Evolutionary conservation across 2,113 vertebrate species (phyloP).

Genomic region (Pseudolaguvia tuberculata): DNA sequence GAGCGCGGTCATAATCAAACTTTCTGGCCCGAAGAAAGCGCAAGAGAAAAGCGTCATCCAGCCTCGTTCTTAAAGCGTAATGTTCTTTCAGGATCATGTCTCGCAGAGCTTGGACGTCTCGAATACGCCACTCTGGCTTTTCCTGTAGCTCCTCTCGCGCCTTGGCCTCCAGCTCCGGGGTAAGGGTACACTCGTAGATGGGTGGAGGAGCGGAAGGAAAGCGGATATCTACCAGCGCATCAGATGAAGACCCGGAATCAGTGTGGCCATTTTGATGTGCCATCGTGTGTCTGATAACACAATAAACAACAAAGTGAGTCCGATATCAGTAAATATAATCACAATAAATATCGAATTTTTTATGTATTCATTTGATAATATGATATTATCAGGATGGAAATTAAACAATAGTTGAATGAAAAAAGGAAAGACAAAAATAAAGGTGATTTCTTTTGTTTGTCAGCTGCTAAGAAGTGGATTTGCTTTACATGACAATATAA

Average conservation of each 20-base stretch:
- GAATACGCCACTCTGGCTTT: slow-evolving; percentile 93
- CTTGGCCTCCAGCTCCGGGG: slow-evolving; percentile 84
- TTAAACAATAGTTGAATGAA: not conserved
- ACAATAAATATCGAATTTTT: not conserved
- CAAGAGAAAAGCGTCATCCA: slow-evolving; percentile 89
- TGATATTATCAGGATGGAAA: not conserved
- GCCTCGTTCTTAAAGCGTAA: slow-evolving; percentile 80
- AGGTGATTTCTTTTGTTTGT: no score
- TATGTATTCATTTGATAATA: no score
- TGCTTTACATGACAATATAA: not conserved
- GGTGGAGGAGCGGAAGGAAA: slow-evolving; percentile 68
- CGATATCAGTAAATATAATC: not conserved
- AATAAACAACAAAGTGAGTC: not conserved
- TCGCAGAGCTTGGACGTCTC: slow-evolving; percentile 89
- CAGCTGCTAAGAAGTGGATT: no score
- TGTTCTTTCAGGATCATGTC: slow-evolving; percentile 96
- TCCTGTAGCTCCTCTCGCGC: slow-evolving; percentile 95
- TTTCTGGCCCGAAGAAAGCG: slow-evolving; percentile 95
- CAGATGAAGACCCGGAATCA: slow-evolving; percentile 70
- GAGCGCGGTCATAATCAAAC: slow-evolving; percentile 91
- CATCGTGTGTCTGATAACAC: slow-evolving; percentile 64
- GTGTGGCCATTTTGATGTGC: slow-evolving; percentile 81
- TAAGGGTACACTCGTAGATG: slow-evolving; percentile 82
- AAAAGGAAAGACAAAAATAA: not conserved
- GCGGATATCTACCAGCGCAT: slow-evolving; percentile 62